Percentiles rank a stretch among this genome's conserved stretches.
phyloP scores from a whole-genome alignment of 2,888 invertebrate species.

The Colletes collaris region DNA sequence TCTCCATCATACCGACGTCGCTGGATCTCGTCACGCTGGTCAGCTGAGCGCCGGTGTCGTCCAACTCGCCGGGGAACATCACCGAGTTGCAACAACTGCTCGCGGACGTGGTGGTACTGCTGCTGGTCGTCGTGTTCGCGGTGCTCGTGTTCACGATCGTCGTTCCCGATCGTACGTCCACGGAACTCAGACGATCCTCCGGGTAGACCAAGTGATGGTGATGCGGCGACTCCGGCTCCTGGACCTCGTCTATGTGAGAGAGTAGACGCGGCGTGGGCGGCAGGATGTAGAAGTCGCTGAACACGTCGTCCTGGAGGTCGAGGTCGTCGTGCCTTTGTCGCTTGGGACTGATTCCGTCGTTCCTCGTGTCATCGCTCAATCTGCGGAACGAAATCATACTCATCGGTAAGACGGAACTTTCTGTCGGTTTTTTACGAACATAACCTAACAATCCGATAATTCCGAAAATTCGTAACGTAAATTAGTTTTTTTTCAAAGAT shows the following conservation, averaged over 20 bases:
- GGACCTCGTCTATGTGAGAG: conserved; percentile 87
- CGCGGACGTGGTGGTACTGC: conserved; percentile 17
- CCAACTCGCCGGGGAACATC: conserved; percentile 60
- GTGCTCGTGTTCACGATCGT: conserved; percentile 53
- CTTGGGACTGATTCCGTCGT: conserved; percentile 73
- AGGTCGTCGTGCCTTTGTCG: conserved; percentile 85
- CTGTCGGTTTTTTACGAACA: neutral
- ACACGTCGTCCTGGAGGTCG: conserved; percentile 88
- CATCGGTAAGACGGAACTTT: neutral
- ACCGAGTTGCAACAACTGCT: conserved; percentile 54
- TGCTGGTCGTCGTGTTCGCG: conserved; percentile 53
- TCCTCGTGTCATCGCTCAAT: conserved; percentile 75
- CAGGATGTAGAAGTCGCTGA: conserved; percentile 88
- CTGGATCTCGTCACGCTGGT: conserved; percentile 34
- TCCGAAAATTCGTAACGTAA: too few species aligned
- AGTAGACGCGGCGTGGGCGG: conserved; percentile 88
- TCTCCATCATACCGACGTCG: conserved; percentile 72
- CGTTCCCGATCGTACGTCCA: conserved; percentile 67
- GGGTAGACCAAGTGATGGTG: conserved; percentile 64
- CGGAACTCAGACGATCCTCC: conserved; percentile 60
- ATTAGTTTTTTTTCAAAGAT: too few species aligned
- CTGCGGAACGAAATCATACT: conserved; percentile 48
- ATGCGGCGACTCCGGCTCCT: conserved; percentile 61
- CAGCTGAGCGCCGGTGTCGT: conserved; percentile 51
- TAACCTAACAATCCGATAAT: too few species aligned